Evolutionary conservation across 2,797 vertebrate genomes (phyloP).

Genomic region (Helarctos malayanus): DNA sequence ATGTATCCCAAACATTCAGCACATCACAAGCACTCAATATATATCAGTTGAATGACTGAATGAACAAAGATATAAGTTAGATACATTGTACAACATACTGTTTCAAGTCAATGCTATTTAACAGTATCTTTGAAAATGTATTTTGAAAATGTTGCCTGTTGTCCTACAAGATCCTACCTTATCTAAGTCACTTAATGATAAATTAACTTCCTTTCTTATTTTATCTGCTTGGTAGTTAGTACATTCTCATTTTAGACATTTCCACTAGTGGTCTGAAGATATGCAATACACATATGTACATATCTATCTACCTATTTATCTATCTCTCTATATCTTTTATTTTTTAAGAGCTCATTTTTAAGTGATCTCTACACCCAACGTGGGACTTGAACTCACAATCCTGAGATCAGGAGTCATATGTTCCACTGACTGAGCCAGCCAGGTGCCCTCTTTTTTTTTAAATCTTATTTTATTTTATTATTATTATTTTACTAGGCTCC

Average conservation of each 20-base stretch:
- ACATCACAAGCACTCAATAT: neutral
- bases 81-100: neutral
- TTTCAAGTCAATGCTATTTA: neutral
- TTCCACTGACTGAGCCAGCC: neutral
- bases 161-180: neutral
- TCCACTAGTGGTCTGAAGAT: neutral
- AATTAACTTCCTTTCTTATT: constrained; percentile 32
- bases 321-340: neutral
- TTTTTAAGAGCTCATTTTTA: neutral
- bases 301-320: neutral
- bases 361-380: neutral
- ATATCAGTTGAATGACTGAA: neutral
- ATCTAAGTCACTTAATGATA: neutral
- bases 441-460: neutral
- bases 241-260: neutral
- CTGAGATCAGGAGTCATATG: neutral
- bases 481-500: neutral
- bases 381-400: neutral
- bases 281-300: neutral
- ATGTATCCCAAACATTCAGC: neutral
- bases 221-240: neutral
- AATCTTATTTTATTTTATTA: neutral
- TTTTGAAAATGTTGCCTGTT: neutral
- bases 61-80: neutral
- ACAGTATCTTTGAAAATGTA: neutral